phyloP scores from a whole-genome alignment of 2,888 invertebrate genomes.

The Biston betularia region DNA sequence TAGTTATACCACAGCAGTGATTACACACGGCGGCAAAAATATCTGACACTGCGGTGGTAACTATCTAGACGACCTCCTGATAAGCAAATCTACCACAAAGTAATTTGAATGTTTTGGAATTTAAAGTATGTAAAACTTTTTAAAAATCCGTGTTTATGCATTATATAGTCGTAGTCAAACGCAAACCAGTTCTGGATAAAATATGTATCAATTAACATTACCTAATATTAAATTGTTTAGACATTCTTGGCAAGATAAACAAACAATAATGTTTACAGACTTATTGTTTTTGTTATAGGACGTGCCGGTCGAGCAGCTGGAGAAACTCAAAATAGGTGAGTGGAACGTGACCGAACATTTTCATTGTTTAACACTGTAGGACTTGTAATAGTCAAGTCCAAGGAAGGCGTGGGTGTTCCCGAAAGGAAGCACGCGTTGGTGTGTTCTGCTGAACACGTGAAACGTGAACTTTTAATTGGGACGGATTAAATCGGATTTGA shows the following conservation, averaged over 20 bases:
- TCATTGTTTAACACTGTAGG: conserved; percentile 1
- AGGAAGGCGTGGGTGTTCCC: conserved; percentile 1
- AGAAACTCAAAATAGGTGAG: conserved; percentile 78
- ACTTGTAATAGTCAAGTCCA: conserved; percentile 1
- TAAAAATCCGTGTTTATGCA: too few relatives aligned
- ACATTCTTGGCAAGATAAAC: not conserved
- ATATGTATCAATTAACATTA: too few relatives aligned
- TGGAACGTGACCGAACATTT: conserved; percentile 31
- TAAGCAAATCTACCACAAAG: too few relatives aligned
- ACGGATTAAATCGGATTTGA: not conserved
- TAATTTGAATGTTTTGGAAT: too few relatives aligned
- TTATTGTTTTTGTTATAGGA: conserved; percentile 68
- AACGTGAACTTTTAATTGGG: not conserved
- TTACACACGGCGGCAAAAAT: too few relatives aligned
- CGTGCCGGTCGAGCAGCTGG: conserved; percentile 75
- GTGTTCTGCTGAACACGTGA: not conserved
- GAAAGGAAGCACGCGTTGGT: conserved; percentile 9
- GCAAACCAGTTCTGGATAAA: too few relatives aligned
- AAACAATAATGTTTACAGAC: not conserved
- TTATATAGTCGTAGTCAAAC: too few relatives aligned
- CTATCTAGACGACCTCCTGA: too few relatives aligned
- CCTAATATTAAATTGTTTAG: not conserved
- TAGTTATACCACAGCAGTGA: too few relatives aligned
- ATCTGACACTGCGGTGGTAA: too few relatives aligned
- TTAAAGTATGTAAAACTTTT: too few relatives aligned